A percentile compares a stretch with the other conserved stretches of the same genome.
Conservation (phyloP, 2,113 vertebrate species). For the Scopus umbretta region DNA sequence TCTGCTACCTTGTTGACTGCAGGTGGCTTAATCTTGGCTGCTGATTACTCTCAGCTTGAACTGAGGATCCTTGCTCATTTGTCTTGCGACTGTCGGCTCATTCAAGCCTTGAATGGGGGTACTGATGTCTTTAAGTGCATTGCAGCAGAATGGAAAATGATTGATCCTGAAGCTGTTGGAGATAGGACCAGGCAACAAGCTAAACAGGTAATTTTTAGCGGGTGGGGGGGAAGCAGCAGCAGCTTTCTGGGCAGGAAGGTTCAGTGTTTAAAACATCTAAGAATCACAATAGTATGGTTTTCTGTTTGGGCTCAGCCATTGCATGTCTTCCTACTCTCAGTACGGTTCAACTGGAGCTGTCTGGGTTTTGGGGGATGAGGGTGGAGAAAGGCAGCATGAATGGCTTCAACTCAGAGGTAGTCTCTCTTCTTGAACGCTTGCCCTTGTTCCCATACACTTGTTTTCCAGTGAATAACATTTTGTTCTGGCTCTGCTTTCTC, state of each 20-base stretch:
- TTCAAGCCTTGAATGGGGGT: constrained; percentile 84
- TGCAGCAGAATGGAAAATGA: constrained; percentile 93
- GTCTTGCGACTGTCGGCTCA: constrained; percentile 80
- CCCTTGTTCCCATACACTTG: not conserved
- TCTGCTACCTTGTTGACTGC: not conserved
- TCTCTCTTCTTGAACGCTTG: not conserved
- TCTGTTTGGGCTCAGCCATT: not conserved
- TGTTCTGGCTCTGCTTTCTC: not conserved
- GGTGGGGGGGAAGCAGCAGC: not conserved
- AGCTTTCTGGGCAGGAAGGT: not conserved
- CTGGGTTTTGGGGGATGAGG: not conserved
- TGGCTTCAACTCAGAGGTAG: not conserved
- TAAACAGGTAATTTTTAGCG: constrained; percentile 86
- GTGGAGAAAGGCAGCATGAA: not conserved
- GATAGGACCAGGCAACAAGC: constrained; percentile 88
- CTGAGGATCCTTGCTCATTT: constrained; percentile 93
- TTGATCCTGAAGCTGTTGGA: constrained; percentile 78
- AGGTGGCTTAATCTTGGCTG: constrained; percentile 93
- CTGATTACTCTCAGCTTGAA: constrained; percentile 95
- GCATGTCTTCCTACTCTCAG: not conserved
- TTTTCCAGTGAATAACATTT: not conserved
- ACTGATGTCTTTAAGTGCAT: constrained; percentile 92
- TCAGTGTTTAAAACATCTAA: not conserved
- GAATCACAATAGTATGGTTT: not conserved
- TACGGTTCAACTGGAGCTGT: not conserved